phyloP scores from a whole-genome alignment of 2,888 invertebrate species.

The Himalopsyche japonica region DNA sequence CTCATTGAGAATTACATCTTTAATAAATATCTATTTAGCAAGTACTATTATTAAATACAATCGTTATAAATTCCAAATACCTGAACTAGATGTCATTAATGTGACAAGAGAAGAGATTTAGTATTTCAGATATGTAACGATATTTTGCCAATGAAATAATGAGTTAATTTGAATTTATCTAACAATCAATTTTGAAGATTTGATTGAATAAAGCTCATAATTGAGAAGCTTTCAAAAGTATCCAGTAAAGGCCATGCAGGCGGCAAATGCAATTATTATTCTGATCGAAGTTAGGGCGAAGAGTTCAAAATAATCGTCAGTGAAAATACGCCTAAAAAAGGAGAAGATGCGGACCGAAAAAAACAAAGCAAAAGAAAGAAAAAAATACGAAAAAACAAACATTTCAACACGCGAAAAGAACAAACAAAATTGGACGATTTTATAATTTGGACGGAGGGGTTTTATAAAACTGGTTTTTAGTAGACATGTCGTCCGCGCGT shows the following conservation, averaged over 20 bases:
- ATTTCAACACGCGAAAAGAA: constrained; percentile 40
- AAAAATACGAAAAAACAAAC: constrained; percentile 31
- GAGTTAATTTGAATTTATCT: too few relatives aligned
- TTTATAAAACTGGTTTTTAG: constrained; percentile 48
- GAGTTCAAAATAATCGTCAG: constrained; percentile 24
- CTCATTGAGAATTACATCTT: too few relatives aligned
- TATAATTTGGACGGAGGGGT: constrained; percentile 40
- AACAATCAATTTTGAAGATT: too few relatives aligned
- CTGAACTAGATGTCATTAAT: too few relatives aligned
- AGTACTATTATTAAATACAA: too few relatives aligned
- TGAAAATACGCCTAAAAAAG: constrained; percentile 14
- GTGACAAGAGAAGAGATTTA: too few relatives aligned
- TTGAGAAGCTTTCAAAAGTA: not conserved
- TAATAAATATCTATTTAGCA: too few relatives aligned
- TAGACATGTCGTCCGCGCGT: constrained; percentile 50
- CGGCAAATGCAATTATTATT: not conserved
- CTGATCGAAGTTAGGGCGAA: not conserved
- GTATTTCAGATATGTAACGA: too few relatives aligned
- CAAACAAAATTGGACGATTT: constrained; percentile 41
- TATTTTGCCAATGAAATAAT: too few relatives aligned
- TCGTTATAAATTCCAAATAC: too few relatives aligned
- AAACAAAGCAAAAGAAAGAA: constrained; percentile 5
- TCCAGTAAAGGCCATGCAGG: not conserved
- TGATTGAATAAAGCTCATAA: not conserved
- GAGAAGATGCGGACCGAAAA: constrained; percentile 12